Base-by-base conservation (phyloP, 2,113 vertebrate genomes). In the Lagenorhynchus albirostris region DNA sequence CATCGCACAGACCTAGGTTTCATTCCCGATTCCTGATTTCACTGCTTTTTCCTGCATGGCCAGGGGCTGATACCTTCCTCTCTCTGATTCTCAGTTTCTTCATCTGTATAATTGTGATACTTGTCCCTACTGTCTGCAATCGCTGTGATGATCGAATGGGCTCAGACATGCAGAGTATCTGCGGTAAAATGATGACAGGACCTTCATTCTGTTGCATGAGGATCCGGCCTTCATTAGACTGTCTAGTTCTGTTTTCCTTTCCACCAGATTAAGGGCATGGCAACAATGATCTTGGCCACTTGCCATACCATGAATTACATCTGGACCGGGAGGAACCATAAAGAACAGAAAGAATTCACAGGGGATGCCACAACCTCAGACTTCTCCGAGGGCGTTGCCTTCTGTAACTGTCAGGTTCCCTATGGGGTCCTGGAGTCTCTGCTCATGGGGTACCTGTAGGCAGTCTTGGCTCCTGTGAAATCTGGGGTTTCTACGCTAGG, bases 321-420 rank as follows among this genome's bases (percentile, higher is more conserved):
- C 17, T 14, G 3, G 13, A 17, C 25, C 2, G 26, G 8, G 13
- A 50, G 31, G 31, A 50, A 11, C 33, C 50, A 3, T 0, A 10
- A 53, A 17, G 58, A 44, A 21, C 36, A 21, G 5, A 12, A 13
- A 31, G 21, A 44, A 17, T 20, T 17, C 1, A 2, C 1, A 8
- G 4, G n/a, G 26, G 5, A 5, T n/a, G 3, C 0, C 20, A 12
- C 41, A 26, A 1, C 3, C 33, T 47, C 12, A 6, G 20, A 8
- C 38, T 62, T 68, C 13, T 7, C 5, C 11, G 2, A 31, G 4
- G 44, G 33, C 5, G 12, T 14, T 71, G 1, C 5, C 14, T 82
- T 81, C 60, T 14, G 17, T 33, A 55, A 33, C 2, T 17, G 26
- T 17, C 62, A 2, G 11, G 3, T 55, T 65, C 12, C 18, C 13